Conservation (phyloP, 2,113 vertebrate species). For the Mustelus asterias region DNA sequence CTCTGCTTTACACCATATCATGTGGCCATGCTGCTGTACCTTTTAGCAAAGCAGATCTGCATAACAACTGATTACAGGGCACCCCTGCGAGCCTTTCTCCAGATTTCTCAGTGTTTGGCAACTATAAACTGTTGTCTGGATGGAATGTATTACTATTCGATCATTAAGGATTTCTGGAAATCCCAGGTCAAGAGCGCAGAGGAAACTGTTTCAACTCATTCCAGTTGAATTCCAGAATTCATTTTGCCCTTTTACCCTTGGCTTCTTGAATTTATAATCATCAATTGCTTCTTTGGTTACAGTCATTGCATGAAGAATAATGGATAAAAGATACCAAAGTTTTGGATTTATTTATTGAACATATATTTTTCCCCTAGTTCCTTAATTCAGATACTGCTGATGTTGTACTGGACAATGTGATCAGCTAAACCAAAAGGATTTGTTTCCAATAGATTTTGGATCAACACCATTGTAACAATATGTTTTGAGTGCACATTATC, state of each 20-base stretch:
- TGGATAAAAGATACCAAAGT: not conserved
- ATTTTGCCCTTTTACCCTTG: not conserved
- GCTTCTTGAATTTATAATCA: not conserved
- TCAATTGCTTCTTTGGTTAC: not conserved
- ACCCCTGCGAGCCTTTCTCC: conserved; percentile 44
- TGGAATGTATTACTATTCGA: conserved; percentile 57
- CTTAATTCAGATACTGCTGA: not conserved
- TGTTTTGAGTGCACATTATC: not conserved
- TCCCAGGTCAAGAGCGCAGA: not conserved
- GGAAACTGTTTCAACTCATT: not conserved
- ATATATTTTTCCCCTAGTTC: too few relatives aligned
- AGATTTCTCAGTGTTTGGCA: conserved; percentile 54
- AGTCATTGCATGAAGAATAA: not conserved
- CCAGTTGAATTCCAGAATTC: not conserved
- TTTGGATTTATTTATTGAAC: not conserved
- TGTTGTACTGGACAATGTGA: too few relatives aligned
- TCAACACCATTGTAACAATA: not conserved
- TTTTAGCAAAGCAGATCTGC: conserved; percentile 22
- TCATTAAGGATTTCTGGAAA: conserved; percentile 57
- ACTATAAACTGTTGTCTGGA: conserved; percentile 62
- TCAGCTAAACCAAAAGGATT: not conserved
- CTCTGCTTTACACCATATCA: conserved; percentile 63
- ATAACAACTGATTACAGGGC: too few relatives aligned
- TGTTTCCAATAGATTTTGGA: not conserved
- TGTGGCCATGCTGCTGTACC: conserved; percentile 48